A percentile compares a stretch with the other conserved stretches of the same genome.
These are phyloP conservation scores for Picathartes gymnocephalus DNA, from an alignment of 2,113 vertebrate species.

Conservation along the genomic window DNA sequence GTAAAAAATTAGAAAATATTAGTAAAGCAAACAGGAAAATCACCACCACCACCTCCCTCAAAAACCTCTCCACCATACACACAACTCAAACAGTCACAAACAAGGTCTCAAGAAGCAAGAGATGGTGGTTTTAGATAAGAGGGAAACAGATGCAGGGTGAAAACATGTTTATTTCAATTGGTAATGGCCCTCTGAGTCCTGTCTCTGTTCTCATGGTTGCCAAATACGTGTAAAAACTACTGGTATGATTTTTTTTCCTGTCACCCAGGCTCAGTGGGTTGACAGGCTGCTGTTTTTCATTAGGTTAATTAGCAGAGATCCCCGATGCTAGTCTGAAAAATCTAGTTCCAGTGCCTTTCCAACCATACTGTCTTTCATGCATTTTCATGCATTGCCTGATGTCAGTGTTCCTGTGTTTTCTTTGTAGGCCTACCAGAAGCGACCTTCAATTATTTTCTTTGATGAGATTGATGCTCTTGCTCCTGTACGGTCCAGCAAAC, in stretches of 20 bases:
- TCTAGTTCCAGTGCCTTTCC: not conserved
- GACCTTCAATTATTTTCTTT: constrained; percentile 94
- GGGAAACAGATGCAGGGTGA: not conserved
- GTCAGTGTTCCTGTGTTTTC: not conserved
- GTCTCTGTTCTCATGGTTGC: not conserved
- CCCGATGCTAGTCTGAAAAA: not conserved
- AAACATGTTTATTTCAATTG: not conserved
- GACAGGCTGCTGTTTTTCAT: not conserved
- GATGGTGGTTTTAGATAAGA: not conserved
- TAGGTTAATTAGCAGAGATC: not conserved
- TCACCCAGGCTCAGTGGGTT: not conserved
- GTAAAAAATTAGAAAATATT: too few relatives aligned
- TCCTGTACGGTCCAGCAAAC: constrained; percentile 89
- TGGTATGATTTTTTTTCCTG: not conserved
- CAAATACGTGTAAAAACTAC: not conserved
- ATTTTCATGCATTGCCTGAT: not conserved
- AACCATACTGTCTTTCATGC: not conserved
- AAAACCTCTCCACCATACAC: not conserved
- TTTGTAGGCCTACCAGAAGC: constrained; percentile 88
- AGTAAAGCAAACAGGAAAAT: not conserved
- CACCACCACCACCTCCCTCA: not conserved
- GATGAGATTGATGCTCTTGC: constrained; percentile 96
- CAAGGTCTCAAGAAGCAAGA: not conserved
- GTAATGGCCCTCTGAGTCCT: not conserved
- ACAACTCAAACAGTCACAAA: not conserved